Base-by-base conservation (phyloP, 2,888 invertebrate species). In the Xestia c-nigrum region DNA sequence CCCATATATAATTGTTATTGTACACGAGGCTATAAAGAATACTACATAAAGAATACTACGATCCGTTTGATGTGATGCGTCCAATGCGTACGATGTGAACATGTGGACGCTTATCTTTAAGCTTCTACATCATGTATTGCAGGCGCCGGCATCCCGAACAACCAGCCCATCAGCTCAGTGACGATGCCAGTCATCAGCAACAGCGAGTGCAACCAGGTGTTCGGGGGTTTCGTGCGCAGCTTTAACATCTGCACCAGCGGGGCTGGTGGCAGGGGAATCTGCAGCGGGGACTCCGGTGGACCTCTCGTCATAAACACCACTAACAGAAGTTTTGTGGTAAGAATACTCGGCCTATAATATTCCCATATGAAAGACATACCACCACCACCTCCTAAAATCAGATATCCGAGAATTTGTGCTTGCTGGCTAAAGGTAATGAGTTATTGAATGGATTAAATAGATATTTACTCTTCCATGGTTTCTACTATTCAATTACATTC, bases 191-290 rank as follows among this genome's bases (percentile, higher is more conserved):
- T 94, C n/a, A 93, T 94, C 66, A 78, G 90, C 0, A 94, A 94
- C 80, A 72, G 43, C 0, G 85, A 88, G 14, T 94, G 94, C 77
- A 63, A 75, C 0, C 52, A 61, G 0, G 76, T 88, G 0, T 94
- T 84, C 69, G 90, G 89, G 0, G 2, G 38, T 0, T 87, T 85
- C 38, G 86, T 93, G 0, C 90, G 87, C 0, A 73, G 24, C 52
- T 74, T 85, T 50, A 93, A 91, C 82, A 88, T 95, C 52, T 95
- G 94, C 87, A 93, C 94, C 76, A 93, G 93, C 77, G 93, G 94
- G 0, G 89, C 72, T 0, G 90, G 90, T 12, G 92, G 92, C 4
- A 80, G 66, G 3, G 90, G 93, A 24, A 91, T 93, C 0, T 94
- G 95, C 88, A 72, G 81, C 3, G 92, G 92, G 0, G 92, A 92